These are phyloP conservation scores for Semotilus atromaculatus DNA, from an alignment of 2,797 vertebrate genomes.

Conservation along the genomic window DNA sequence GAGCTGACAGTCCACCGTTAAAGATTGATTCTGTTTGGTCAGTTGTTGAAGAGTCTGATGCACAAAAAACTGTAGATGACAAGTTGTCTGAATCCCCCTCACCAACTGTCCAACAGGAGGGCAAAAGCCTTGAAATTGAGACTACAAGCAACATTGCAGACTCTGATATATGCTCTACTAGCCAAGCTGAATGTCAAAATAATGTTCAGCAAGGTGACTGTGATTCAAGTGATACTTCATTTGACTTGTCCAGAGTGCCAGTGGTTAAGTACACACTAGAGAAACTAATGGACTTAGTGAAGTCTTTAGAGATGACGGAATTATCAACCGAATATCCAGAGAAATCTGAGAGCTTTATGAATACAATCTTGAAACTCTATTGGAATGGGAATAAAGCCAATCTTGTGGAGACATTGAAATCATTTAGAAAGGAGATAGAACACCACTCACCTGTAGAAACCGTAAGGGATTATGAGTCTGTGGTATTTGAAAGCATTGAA, in stretches of 20 bases:
- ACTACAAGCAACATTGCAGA: background rate
- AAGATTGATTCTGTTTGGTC: constrained; percentile 37
- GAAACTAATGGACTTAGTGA: constrained; percentile 1
- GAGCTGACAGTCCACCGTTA: constrained; percentile 12
- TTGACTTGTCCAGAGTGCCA: constrained; percentile 31
- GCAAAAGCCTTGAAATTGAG: background rate
- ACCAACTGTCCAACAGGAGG: background rate
- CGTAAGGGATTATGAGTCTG: background rate
- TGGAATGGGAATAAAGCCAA: constrained; percentile 31
- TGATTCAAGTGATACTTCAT: background rate
- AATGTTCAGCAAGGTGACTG: background rate
- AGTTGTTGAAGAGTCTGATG: background rate
- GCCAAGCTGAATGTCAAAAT: background rate
- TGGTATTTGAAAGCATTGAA: constrained; percentile 35
- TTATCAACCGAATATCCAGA: background rate
- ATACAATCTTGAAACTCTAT: constrained; percentile 31
- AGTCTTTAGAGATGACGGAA: constrained; percentile 11
- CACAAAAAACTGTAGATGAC: background rate
- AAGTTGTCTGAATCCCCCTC: background rate
- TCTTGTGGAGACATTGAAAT: background rate
- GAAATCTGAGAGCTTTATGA: background rate
- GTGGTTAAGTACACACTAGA: constrained; percentile 21
- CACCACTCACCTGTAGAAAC: background rate
- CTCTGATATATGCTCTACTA: background rate
- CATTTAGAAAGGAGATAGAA: fast-evolving